Evolutionary conservation across 1,140 invertebrate genomes (phyloP), one percentile per base, ranked within the genome.

Genomic region (Drosophila azteca): DNA sequence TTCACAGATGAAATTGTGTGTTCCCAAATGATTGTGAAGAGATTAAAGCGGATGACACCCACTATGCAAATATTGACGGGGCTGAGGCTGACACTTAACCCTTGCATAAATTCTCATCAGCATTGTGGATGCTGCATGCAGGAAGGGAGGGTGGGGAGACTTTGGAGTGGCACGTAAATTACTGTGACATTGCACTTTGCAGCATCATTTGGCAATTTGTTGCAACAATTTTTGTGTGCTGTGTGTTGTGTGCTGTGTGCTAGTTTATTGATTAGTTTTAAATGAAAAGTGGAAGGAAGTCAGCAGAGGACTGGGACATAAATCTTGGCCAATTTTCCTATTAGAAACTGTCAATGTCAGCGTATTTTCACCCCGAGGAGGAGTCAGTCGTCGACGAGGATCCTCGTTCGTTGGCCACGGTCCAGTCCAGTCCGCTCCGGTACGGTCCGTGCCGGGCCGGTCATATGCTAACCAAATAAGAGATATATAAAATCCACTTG

Each of bases 51-150:
- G 24, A 13, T 22, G 20, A 8, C 8, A 31, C 39, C 78, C 81
- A 85, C 74, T 71, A 80, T 87, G 55, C 78, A 41, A 22, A 52
- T 44, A 50, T 52, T 48, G 62, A 75, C 29, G 44, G 22, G 35
- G 35, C 35, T 39, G 54, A 43, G 51, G 46, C 65, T 82, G 82
- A 85, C 82, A 75, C 63, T 82, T 85, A 75, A 85, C 82, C 82
- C 82, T 87, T 85, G 82, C 82, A 87, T 85, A 85, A 82, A 87
- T 85, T 87, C 84, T 85, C 82, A 87, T 85, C 82, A 85, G 69
- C 52, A 59, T 63, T 68, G 63, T 66, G 62, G 73, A 26, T 26
- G 41, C 4, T 26, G 4, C 4, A 26, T 26, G 24, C 4, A 5
- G 24, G 24, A 26, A 5, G 4, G 24, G 4, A n/a, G 24, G 24